Percentiles rank a stretch among this genome's conserved stretches.
phyloP scores from a whole-genome alignment of 2,888 invertebrate species.

The Perdita meconis region DNA sequence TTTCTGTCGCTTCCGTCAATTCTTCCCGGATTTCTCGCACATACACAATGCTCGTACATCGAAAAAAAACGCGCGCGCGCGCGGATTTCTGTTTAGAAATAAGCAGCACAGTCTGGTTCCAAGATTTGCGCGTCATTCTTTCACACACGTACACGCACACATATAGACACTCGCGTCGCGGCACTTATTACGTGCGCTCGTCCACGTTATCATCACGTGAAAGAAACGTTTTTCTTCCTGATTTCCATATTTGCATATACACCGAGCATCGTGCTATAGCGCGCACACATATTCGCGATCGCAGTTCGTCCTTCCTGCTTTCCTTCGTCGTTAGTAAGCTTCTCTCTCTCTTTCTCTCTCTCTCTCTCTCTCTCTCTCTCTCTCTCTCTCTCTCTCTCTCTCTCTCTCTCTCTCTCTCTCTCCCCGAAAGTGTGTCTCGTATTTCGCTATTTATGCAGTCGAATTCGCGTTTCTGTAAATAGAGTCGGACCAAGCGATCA shows the following conservation, averaged over 20 bases:
- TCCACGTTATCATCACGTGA: slow-evolving; percentile 69
- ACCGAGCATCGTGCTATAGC: neutral
- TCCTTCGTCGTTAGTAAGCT: too few species aligned
- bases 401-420: too few species aligned
- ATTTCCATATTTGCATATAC: slow-evolving; percentile 58
- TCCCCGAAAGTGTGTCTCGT: too few species aligned
- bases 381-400: too few species aligned
- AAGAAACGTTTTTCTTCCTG: slow-evolving; percentile 63
- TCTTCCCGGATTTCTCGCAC: neutral
- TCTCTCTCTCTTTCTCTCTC: too few species aligned
- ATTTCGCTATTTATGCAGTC: too few species aligned
- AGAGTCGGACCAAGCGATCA: too few species aligned
- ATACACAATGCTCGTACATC: too few species aligned
- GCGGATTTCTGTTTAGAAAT: neutral
- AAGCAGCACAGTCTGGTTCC: slow-evolving; percentile 15
- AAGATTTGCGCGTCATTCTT: slow-evolving; percentile 48
- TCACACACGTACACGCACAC: slow-evolving; percentile 16
- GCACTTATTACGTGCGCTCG: slow-evolving; percentile 46
- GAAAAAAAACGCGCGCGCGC: neutral
- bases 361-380: too few species aligned
- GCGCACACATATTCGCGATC: too few species aligned
- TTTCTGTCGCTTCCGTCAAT: neutral
- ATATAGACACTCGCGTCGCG: slow-evolving; percentile 2
- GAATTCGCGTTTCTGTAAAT: too few species aligned
- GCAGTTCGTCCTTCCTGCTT: neutral